Conservation (phyloP, 2,113 vertebrate genomes). For the Oryzias curvinotus region DNA sequence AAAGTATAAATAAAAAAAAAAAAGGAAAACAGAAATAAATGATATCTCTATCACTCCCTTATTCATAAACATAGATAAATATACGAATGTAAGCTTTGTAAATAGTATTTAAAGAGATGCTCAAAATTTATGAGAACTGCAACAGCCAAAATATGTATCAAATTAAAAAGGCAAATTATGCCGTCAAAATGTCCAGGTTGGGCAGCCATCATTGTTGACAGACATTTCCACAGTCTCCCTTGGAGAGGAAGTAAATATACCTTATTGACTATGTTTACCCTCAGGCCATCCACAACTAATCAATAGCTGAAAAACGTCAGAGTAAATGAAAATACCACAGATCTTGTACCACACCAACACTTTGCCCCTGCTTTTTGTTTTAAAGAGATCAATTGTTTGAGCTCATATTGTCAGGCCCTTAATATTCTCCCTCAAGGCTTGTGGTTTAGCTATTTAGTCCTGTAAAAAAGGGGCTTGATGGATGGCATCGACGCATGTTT, state of each 20-base stretch:
- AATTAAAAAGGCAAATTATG: background rate
- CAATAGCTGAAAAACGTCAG: slow-evolving; percentile 54
- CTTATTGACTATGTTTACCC: slow-evolving; percentile 47
- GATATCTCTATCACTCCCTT: background rate
- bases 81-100: background rate
- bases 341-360: slow-evolving; percentile 43
- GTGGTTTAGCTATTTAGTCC: slow-evolving; percentile 62
- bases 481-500: slow-evolving; percentile 57
- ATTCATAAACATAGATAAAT: too few relatives aligned
- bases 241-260: slow-evolving; percentile 45
- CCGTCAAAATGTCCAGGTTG: slow-evolving; percentile 8
- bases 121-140: background rate
- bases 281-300: slow-evolving; percentile 57
- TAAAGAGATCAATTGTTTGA: slow-evolving; percentile 65
- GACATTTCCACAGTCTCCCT: slow-evolving; percentile 29
- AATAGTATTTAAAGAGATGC: background rate
- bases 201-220: slow-evolving; percentile 19
- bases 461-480: slow-evolving; percentile 68
- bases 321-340: slow-evolving; percentile 66
- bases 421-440: slow-evolving; percentile 62
- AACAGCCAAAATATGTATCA: background rate
- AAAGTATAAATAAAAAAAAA: background rate
- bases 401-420: slow-evolving; percentile 57
- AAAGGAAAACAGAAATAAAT: background rate
- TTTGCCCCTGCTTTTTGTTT: slow-evolving; percentile 42